Conservation (phyloP, 2,888 invertebrate species). For the Agrotis segetum region DNA sequence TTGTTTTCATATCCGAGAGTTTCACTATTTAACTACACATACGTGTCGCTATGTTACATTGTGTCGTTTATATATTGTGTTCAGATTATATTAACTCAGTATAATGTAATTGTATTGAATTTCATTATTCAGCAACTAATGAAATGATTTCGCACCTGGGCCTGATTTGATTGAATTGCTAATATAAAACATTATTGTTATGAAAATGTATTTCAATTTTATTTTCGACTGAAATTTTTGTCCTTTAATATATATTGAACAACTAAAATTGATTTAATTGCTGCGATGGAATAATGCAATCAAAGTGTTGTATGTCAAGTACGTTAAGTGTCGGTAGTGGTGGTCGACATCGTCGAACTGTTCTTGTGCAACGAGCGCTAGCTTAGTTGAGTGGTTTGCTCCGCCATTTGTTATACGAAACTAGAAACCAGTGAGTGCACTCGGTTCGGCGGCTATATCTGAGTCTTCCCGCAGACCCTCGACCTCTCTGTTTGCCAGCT, state of each 20-base stretch:
- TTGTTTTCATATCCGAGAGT: conserved; percentile 66
- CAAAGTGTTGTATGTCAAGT: conserved; percentile 53
- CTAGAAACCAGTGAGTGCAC: conserved; percentile 76
- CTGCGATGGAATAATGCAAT: conserved; percentile 38
- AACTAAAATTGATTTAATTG: conserved; percentile 14
- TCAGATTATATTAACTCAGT: conserved; percentile 25
- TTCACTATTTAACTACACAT: conserved; percentile 44
- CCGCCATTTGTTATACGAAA: conserved; percentile 77
- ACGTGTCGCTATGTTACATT: conserved; percentile 26
- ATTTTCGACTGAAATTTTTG: conserved; percentile 12
- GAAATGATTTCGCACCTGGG: conserved; percentile 40
- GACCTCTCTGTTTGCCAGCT: conserved; percentile 78
- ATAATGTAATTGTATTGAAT: conserved; percentile 27
- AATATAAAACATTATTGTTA: conserved; percentile 25
- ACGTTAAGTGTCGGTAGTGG: conserved; percentile 41
- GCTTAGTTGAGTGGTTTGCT: conserved; percentile 67
- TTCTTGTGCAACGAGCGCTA: conserved; percentile 62
- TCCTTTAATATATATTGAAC: neutral
- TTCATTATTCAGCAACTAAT: conserved; percentile 41
- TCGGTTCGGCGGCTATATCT: conserved; percentile 72
- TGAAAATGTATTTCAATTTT: conserved; percentile 15
- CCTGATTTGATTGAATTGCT: conserved; percentile 42
- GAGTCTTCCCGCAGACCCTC: conserved; percentile 77
- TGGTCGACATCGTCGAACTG: conserved; percentile 55
- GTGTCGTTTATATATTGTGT: conserved; percentile 13